These are phyloP conservation scores for Blera fallax DNA, from an alignment of 2,888 invertebrate genomes.

Conservation along the genomic window DNA sequence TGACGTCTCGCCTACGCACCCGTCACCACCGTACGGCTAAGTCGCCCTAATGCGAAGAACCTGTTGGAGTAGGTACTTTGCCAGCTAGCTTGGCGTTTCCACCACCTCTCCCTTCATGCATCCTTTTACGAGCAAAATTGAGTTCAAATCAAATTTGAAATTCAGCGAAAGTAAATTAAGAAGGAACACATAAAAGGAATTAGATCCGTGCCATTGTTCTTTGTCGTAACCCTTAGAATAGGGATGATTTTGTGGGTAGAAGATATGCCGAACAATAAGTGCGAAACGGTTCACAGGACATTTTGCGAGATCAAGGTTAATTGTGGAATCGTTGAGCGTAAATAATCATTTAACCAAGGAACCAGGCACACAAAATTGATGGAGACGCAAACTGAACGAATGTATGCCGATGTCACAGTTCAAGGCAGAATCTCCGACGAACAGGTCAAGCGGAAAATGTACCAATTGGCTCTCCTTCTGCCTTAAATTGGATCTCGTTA, in stretches of 20 bases:
- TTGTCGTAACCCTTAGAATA: background rate
- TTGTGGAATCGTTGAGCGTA: slow-evolving; percentile 39
- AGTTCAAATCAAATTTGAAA: slow-evolving; percentile 42
- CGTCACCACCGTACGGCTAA: background rate
- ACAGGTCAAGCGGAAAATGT: slow-evolving; percentile 43
- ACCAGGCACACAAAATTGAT: slow-evolving; percentile 1
- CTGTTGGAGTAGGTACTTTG: slow-evolving; percentile 4
- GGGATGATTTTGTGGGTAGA: background rate
- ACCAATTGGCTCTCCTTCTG: slow-evolving; percentile 9
- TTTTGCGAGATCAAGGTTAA: slow-evolving; percentile 45
- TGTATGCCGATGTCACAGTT: slow-evolving; percentile 5
- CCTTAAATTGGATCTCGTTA: slow-evolving; percentile 20
- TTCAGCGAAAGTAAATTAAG: slow-evolving; percentile 37
- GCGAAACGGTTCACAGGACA: slow-evolving; percentile 19
- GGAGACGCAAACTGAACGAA: slow-evolving; percentile 9
- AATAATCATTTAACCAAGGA: slow-evolving; percentile 49
- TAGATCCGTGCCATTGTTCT: slow-evolving; percentile 28
- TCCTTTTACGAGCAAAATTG: background rate
- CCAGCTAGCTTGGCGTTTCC: background rate
- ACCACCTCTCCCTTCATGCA: background rate
- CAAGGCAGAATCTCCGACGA: background rate
- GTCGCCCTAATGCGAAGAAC: slow-evolving; percentile 15
- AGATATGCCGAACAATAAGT: background rate
- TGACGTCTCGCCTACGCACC: background rate
- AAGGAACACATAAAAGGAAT: slow-evolving; percentile 41